Base-by-base conservation (phyloP, 2,888 invertebrate genomes). In the Nymphalis urticae region DNA sequence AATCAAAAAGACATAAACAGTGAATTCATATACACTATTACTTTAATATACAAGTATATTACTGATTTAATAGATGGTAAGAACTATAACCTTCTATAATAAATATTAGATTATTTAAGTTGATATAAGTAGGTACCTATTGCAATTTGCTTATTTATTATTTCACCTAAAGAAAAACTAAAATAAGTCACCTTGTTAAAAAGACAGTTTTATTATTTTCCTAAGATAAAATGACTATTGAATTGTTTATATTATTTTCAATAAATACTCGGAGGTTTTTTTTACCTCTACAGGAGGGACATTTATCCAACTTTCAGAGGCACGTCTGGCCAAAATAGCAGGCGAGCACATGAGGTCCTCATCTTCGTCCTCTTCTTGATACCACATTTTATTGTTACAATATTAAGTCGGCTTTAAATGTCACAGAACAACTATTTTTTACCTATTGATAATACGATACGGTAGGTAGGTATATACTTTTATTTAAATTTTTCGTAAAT, bases 261-360 rank as follows among this genome's bases (percentile, higher is more conserved):
- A 19, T 53, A 21, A 10, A 42, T 24, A 48, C 19, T 7, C 24
- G 1, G 17, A 62, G 42, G 54, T 62, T 24, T n/a, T 24, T 56
- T 67, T 70, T 95, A 97, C 97, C 97, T 97, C 97, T 71, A 96
- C 95, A 63, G 97, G 97, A 85, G 97, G 97, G 76, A 97, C 96
- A 80, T 96, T 96, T 79, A 97, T 97, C 97, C 97, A 97, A 86
- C 97, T 97, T 86, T 97, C 97, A 24, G 97, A 97, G 62, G 97
- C 97, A 76, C 97, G 93, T 75, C 97, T 93, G 71, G 97, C 97
- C 91, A 97, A 94, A 74, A 97, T 94, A 71, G 97, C 97, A 75
- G 97, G 97, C 80, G 97, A 97, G 92, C 96, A 97, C 94, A 97
- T 94, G 78, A 97, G 94, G 79, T 96, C 97, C 85, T 97, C 97